Base-by-base conservation (phyloP, 2,113 vertebrate species). In the Isichthys henryi region DNA sequence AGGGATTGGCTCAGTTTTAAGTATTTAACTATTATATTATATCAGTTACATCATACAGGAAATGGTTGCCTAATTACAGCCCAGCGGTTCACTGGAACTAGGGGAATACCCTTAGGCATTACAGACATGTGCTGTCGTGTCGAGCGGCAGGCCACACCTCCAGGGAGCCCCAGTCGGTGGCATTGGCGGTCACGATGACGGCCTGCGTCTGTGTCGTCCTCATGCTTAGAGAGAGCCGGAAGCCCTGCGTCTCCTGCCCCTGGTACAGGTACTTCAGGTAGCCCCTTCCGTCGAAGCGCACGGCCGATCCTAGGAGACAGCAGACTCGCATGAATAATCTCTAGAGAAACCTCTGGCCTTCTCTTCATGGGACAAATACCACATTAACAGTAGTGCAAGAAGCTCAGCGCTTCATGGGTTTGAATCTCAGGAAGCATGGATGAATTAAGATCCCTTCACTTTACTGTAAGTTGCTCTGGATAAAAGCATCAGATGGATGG, bases 231-330 rank as follows among this genome's bases (percentile, higher is more conserved):
- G 94, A 95, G 87, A 98, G 92, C n/a, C 77, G 92, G 90, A 96
- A 95, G 15, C 93, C 91, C 94, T 95, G 96, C 46, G 92, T 91
- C 91, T 94, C 17, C 31, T 93, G 80, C 5, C 56, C 50, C 56
- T 58, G 88, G 92, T 97, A 98, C 52, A 95, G 93, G 89, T 93
- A 96, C 90, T 89, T 96, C 87, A 98, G 74, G 74, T 96, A 98
- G 89, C 97, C 97, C 48, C 95, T 94, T 0, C 96, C 97, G 0
- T 95, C 94, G 89, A 99, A 98, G 90, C 94, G 95, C 88, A 97
- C 70, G 0, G 98, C 97, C 0, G 97, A 97, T 77, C 96, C 98
- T 99, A 94, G 86, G 94, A 94, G 7, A 66, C 5, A 88, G n/a
- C n/a, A 53, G 15, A 23, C 62, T 70, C 0, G 56, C n/a, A 39